Base-by-base conservation (phyloP, 2,113 vertebrate genomes). In the Rousettus leschenaultii region DNA sequence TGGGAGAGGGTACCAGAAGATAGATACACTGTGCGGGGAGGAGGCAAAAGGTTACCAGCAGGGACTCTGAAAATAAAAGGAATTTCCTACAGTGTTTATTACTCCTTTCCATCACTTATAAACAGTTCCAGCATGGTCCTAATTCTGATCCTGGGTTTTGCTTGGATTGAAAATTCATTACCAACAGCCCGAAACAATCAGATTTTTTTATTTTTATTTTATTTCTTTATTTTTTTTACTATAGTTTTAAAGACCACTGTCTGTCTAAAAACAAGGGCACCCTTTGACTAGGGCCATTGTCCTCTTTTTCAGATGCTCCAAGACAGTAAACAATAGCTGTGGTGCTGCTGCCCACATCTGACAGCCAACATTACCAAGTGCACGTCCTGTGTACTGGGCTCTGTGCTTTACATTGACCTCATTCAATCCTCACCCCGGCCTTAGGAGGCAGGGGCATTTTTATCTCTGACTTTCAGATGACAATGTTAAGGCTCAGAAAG, bases 61-160 rank as follows among this genome's bases (percentile, higher is more conserved):
- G 19, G 35, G 35, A 73, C 24, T 55, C 71, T 65, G 55, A 0
- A 19, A 65, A 85, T 88, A 51, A 86, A 86, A 93, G 53, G 59
- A 78, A 84, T 96, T 94, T 96, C 95, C 87, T 87, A 87, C 59
- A 21, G 51, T 38, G 21, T 78, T 88, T 88, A 77, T 86, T 65
- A 38, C 75, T 79, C 89, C 86, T 89, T 89, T 66, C 88, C 38
- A 86, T 57, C 51, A 7, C 48, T 97, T 83, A 71, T 85, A 92
- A 91, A 84, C 95, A 91, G 83, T 95, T 86, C 59, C 66, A 86
- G 84, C 88, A 75, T 0, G 80, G 92, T 95, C 78, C 71, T 74
- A 73, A 26, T 85, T 93, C 86, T 77, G 92, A 89, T 95, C 85
- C 91, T 65, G 30, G n/a, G 38, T 85, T 93, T 89, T 91, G 45